Conservation (phyloP, 2,797 vertebrate genomes). For the Bryconaethiops microstoma region DNA sequence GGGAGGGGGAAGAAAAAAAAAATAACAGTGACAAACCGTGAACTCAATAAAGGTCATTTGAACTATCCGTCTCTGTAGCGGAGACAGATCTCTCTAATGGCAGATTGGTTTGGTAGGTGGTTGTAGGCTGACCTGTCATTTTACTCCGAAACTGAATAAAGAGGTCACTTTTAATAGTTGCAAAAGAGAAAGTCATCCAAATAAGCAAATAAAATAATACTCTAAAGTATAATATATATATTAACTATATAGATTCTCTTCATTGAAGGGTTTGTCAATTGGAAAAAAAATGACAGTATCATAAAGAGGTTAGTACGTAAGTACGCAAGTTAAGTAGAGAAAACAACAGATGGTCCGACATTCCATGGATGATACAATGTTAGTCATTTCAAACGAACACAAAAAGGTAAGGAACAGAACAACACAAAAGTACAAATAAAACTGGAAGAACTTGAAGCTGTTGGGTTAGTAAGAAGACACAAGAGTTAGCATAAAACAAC, state of each 20-base stretch:
- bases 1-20: conserved; percentile 75
- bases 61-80: conserved; percentile 38
- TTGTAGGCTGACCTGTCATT: conserved; percentile 36
- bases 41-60: conserved; percentile 78
- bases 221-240: conserved; percentile 43
- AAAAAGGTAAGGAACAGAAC: conserved; percentile 69
- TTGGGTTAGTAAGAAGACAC: conserved; percentile 83
- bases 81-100: conserved; percentile 40
- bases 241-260: conserved; percentile 61
- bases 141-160: conserved; percentile 43
- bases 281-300: conserved; percentile 65
- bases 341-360: conserved; percentile 85
- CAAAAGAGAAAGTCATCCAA: conserved; percentile 66
- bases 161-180: conserved; percentile 41
- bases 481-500: conserved; percentile 80
- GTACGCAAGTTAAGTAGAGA: conserved; percentile 80
- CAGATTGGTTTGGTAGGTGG: conserved; percentile 50
- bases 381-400: conserved; percentile 78
- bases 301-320: conserved; percentile 86
- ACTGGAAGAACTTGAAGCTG: conserved; percentile 77
- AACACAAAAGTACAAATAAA: conserved; percentile 72
- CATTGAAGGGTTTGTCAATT: conserved; percentile 65
- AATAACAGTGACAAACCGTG: conserved; percentile 87
- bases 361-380: conserved; percentile 90
- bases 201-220: conserved; percentile 73